phyloP scores from a whole-genome alignment of 2,797 vertebrate genomes.

The Sternotherus odoratus region DNA sequence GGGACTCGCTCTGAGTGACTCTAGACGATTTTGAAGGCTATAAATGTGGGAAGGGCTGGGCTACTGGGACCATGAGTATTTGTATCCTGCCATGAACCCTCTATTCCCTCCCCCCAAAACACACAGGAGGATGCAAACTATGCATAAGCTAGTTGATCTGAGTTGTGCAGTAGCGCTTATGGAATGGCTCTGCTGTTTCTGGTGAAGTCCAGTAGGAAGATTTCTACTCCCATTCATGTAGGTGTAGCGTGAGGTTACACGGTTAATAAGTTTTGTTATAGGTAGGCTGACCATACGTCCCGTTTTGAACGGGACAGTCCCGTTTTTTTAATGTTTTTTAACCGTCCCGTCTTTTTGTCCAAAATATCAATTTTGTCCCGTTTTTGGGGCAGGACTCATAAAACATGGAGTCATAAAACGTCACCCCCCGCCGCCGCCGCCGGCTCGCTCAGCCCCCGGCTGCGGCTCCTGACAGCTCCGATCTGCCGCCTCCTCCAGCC shows the following conservation, averaged over 20 bases:
- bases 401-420: no score
- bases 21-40: not conserved
- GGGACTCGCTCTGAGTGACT: not conserved
- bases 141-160: not conserved
- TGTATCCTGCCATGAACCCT: not conserved
- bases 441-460: no score
- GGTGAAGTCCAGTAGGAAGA: not conserved
- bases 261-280: not conserved
- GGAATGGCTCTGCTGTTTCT: not conserved
- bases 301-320: no score
- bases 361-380: no score
- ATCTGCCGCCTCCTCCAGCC: no score
- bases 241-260: not conserved
- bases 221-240: not conserved
- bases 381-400: no score
- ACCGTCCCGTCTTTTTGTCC: no score
- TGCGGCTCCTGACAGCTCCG: no score
- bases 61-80: not conserved
- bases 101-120: no score
- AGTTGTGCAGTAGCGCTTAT: not conserved
- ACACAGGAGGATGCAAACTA: not conserved
- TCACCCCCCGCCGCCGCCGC: no score
- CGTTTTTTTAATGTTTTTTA: no score
- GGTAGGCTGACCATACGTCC: no score
- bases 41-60: not conserved